Conservation (phyloP, 2,797 vertebrate species). For the Phrynocephalus guinanensis region DNA sequence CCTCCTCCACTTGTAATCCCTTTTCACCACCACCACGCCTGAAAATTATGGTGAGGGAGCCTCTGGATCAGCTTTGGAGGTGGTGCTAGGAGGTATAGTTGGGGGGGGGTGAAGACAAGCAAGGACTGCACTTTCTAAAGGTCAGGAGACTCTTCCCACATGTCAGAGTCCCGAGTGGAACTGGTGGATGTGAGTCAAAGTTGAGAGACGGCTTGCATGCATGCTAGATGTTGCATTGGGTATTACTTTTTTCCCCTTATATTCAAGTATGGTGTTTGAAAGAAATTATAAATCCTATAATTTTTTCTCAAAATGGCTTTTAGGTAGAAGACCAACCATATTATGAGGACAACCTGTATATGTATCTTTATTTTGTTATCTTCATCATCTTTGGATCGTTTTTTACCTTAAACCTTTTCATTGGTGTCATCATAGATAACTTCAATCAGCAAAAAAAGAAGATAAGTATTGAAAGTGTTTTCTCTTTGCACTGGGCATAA, state of each 20-base stretch:
- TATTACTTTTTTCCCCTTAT: no score
- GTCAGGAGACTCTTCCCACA: neutral
- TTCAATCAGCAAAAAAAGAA: constrained; percentile 99
- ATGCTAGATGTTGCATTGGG: no score
- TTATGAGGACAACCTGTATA: constrained; percentile 88
- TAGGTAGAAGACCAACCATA: constrained; percentile 87
- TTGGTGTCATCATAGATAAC: constrained; percentile 99
- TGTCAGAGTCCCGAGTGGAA: neutral
- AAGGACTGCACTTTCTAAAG: neutral
- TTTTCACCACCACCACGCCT: neutral
- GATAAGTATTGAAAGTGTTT: constrained; percentile 88
- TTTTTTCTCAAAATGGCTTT: constrained; percentile 60
- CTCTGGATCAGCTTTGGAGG: neutral
- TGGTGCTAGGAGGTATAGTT: neutral
- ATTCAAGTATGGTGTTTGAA: neutral
- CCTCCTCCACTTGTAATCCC: neutral
- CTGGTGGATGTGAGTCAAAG: neutral
- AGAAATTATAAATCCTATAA: neutral
- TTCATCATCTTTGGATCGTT: constrained; percentile 99
- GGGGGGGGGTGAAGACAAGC: no score
- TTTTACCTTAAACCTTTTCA: constrained; percentile 98
- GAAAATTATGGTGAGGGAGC: neutral
- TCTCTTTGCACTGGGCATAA: constrained; percentile 12
- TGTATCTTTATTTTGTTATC: constrained; percentile 96
- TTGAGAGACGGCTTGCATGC: neutral